These are phyloP conservation scores for Geotria australis DNA, from an alignment of 2,797 vertebrate genomes.

Conservation along the genomic window DNA sequence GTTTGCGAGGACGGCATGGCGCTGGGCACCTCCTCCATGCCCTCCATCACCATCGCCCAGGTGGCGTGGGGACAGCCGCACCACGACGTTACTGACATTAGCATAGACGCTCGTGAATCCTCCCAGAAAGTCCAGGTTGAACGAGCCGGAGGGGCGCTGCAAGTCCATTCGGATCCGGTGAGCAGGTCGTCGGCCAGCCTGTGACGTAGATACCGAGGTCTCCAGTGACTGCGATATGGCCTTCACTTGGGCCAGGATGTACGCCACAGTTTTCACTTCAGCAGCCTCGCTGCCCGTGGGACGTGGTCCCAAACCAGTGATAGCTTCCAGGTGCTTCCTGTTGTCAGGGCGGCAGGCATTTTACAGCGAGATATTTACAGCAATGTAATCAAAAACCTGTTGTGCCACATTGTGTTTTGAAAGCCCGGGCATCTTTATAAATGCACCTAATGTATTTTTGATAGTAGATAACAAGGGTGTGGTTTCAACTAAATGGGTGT, in stretches of 20 bases:
- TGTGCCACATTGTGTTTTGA: too few relatives aligned
- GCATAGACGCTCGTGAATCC: slow-evolving; percentile 91
- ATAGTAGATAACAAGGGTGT: too few relatives aligned
- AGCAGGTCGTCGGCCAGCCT: slow-evolving; percentile 14
- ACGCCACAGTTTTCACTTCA: slow-evolving; percentile 50
- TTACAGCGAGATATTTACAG: too few relatives aligned
- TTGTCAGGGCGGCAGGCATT: too few relatives aligned
- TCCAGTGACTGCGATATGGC: slow-evolving; percentile 8
- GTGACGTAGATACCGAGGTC: neutral
- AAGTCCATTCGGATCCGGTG: slow-evolving; percentile 40
- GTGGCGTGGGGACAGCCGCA: slow-evolving; percentile 40
- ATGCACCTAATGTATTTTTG: too few relatives aligned
- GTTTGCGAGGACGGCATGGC: slow-evolving; percentile 65
- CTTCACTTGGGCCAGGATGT: slow-evolving; percentile 48
- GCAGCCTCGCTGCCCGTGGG: slow-evolving; percentile 65
- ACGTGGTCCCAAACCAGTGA: slow-evolving; percentile 58
- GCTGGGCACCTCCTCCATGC: slow-evolving; percentile 10
- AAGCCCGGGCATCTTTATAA: too few relatives aligned
- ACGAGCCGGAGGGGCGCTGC: slow-evolving; percentile 60
- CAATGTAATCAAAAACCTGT: too few relatives aligned
- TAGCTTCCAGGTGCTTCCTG: slow-evolving; percentile 49
- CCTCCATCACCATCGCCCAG: too few relatives aligned
- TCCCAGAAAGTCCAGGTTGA: slow-evolving; percentile 76
- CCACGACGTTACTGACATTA: slow-evolving; percentile 56
- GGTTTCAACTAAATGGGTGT: too few relatives aligned